Conservation (phyloP, 2,888 invertebrate genomes). For the Pammene fasciana region DNA sequence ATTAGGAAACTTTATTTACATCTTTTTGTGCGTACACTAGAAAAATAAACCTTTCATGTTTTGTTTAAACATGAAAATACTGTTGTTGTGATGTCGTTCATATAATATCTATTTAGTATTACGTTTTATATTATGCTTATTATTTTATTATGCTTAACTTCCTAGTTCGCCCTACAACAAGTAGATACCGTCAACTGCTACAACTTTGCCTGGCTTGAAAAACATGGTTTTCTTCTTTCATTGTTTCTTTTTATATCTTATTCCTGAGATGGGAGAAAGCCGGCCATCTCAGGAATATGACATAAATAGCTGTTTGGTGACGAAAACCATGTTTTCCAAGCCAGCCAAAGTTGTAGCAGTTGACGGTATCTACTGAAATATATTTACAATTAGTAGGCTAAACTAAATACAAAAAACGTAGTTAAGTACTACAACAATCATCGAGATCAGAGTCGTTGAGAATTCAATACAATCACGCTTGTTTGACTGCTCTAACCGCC, state of each 20-base stretch:
- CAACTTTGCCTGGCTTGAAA: too few relatives aligned
- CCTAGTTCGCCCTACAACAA: background rate
- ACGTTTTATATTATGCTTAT: background rate
- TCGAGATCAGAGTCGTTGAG: conserved; percentile 13
- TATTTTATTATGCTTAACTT: background rate
- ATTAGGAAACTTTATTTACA: background rate
- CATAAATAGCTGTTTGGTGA: too few relatives aligned
- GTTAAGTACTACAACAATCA: too few relatives aligned
- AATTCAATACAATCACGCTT: background rate
- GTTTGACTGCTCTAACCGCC: background rate
- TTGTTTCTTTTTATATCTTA: too few relatives aligned
- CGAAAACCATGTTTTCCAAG: too few relatives aligned
- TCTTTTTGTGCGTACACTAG: conserved; percentile 5
- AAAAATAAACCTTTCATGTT: conserved; percentile 8
- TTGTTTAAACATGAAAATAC: conserved; percentile 12
- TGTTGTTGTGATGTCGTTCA: conserved; percentile 7
- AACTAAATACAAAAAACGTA: background rate
- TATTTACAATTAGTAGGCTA: background rate
- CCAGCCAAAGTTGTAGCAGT: too few relatives aligned
- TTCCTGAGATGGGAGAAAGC: too few relatives aligned
- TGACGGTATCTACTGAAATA: conserved; percentile 7
- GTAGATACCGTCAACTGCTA: too few relatives aligned
- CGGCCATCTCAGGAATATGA: too few relatives aligned
- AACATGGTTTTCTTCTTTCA: too few relatives aligned
- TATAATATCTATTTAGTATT: conserved; percentile 1